Evolutionary conservation across 2,888 invertebrate genomes (phyloP).

Genomic region (Lamellibrachia satsuma): DNA sequence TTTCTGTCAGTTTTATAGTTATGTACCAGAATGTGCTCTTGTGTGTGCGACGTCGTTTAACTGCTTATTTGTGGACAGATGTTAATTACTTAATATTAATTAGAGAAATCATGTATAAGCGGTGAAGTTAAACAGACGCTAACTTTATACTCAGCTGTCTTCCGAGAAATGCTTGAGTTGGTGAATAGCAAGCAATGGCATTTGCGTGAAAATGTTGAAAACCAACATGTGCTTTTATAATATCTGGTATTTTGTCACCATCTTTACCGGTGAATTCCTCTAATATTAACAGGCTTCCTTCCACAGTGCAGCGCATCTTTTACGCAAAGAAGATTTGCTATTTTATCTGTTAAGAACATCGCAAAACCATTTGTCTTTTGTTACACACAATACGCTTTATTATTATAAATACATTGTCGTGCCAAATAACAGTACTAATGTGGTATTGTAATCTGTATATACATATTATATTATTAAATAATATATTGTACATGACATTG

Average conservation of each 20-base stretch:
- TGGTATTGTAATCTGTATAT: not conserved
- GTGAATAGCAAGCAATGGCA: not conserved
- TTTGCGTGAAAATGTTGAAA: not conserved
- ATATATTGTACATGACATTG: not conserved
- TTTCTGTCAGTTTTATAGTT: not conserved
- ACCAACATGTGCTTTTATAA: not conserved
- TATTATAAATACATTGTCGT: not conserved
- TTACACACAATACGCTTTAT: conserved; percentile 11
- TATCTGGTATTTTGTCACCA: not conserved
- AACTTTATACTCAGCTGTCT: not conserved
- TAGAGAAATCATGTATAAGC: not conserved
- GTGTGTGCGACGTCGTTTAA: not conserved
- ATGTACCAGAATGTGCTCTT: not conserved
- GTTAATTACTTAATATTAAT: conserved; percentile 17
- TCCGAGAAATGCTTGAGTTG: not conserved
- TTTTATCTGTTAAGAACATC: not conserved
- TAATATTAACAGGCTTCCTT: not conserved
- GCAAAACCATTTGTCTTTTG: not conserved
- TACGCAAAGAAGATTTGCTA: not conserved
- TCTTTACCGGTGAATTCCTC: not conserved
- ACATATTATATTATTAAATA: conserved; percentile 17
- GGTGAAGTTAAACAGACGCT: not conserved
- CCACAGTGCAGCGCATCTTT: not conserved
- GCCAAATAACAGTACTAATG: conserved; percentile 4
- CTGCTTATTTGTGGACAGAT: not conserved